Base-by-base conservation (phyloP, 2,888 invertebrate species). In the Sphinx pinastri region DNA sequence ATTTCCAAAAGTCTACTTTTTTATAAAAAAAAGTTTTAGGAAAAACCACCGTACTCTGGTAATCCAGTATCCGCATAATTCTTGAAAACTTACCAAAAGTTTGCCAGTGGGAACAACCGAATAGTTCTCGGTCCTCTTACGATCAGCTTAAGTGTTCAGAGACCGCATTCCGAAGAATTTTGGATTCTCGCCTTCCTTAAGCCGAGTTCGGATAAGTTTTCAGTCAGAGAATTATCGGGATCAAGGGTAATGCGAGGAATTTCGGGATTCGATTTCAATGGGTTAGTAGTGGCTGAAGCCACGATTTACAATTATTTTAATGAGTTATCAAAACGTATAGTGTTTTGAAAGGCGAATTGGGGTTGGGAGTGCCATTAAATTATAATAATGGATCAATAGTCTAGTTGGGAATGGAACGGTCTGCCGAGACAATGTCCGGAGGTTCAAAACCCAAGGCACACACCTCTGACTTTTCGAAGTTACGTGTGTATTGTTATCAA, bases 211-310 rank as follows among this genome's bases (percentile, higher is more conserved):
- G 63, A 63, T 31, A 68, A 69, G 69, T 69, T 71, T 67, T n/a
- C 68, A 57, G 68, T 19, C 38, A 47, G 57, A 67, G 70, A 71
- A 73, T 74, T 74, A 72, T 72, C 70, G 71, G 69, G 73, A 70
- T 73, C 68, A 69, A 66, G 13, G 45, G 59, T 71, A 67, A 13
- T 57, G 49, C 71, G 12, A 49, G 47, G 57, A 68, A 71, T 70
- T 67, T 49, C 31, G 54, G 51, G 4, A 71, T 67, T 49, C 58
- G 47, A 59, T 66, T 67, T 70, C 59, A 55, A 54, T 69, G 52
- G 11, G 47, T 45, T 45, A 45, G n/a, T 12, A 38, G 31, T 38
- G 10, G 45, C 16, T 54, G 45, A 60, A 16, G 16, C 45, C 19
- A 14, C 25, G 13, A 63, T 63, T 19, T 47, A 13, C 16, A 63